Evolutionary conservation across 2,797 vertebrate species (phyloP).

Genomic region (Dermochelys coriacea): DNA sequence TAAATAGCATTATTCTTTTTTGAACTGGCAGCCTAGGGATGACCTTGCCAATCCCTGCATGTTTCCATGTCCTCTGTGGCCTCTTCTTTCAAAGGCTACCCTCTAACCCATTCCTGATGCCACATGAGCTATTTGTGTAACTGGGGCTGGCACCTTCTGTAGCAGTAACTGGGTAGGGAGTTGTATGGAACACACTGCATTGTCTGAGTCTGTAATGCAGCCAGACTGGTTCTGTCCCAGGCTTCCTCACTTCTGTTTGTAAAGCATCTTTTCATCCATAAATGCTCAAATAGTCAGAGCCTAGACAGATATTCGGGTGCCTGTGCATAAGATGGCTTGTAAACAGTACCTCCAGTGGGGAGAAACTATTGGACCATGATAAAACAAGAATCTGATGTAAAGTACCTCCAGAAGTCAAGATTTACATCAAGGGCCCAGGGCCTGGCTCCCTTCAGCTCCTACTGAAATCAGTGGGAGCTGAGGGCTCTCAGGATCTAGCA

Average conservation of each 20-base stretch:
- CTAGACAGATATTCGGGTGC: background rate
- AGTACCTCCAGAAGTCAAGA: background rate
- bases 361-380: background rate
- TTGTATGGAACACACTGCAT: background rate
- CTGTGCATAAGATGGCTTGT: background rate
- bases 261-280: background rate
- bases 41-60: background rate
- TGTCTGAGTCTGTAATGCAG: background rate
- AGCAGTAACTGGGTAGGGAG: background rate
- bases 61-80: background rate
- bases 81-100: background rate
- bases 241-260: background rate
- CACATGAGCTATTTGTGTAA: background rate
- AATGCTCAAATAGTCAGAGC: background rate
- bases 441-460: background rate
- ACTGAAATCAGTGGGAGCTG: background rate
- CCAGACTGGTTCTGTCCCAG: background rate
- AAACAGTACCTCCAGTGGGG: background rate
- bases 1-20: background rate
- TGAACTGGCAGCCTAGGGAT: background rate
- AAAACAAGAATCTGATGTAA: background rate
- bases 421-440: background rate
- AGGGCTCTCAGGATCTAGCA: background rate
- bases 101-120: background rate
- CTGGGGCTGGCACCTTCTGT: background rate